These are phyloP conservation scores for Halichoerus grypus DNA, from an alignment of 2,113 vertebrate genomes.

Conservation along the genomic window DNA sequence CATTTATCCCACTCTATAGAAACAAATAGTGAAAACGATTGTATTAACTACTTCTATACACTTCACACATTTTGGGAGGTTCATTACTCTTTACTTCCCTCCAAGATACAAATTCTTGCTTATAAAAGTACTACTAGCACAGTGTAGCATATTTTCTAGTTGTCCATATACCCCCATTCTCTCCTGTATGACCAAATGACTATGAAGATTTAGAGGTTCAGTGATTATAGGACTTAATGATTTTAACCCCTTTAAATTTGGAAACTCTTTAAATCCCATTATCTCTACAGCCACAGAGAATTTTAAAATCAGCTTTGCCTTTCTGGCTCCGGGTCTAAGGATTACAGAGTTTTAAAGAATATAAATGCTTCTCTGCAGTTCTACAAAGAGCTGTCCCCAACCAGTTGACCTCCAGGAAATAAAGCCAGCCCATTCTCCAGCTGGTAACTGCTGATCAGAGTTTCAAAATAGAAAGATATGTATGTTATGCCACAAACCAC, in stretches of 20 bases:
- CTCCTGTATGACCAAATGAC: constrained; percentile 24
- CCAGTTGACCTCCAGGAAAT: constrained; percentile 70
- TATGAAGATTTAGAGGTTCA: constrained; percentile 65
- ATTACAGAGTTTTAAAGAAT: constrained; percentile 60
- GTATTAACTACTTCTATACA: not conserved
- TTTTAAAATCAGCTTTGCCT: constrained; percentile 69
- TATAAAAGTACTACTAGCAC: not conserved
- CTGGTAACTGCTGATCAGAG: constrained; percentile 62
- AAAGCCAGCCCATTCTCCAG: constrained; percentile 64
- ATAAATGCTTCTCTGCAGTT: constrained; percentile 68
- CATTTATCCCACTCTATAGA: not conserved
- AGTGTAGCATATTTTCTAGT: not conserved
- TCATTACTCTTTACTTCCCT: not conserved
- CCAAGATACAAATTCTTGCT: not conserved
- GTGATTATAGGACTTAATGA: constrained; percentile 62
- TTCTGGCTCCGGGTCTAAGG: constrained; percentile 70
- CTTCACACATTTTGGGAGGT: not conserved
- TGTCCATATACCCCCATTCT: not conserved
- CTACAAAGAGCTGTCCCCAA: constrained; percentile 70
- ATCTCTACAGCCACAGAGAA: constrained; percentile 53
- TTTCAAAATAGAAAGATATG: constrained; percentile 49
- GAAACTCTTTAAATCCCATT: constrained; percentile 68
- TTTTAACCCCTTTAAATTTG: constrained; percentile 71
- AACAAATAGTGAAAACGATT: not conserved
- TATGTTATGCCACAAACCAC: constrained; percentile 36